phyloP scores from a whole-genome alignment of 2,797 vertebrate species.

The Odontamblyopus rebecca region DNA sequence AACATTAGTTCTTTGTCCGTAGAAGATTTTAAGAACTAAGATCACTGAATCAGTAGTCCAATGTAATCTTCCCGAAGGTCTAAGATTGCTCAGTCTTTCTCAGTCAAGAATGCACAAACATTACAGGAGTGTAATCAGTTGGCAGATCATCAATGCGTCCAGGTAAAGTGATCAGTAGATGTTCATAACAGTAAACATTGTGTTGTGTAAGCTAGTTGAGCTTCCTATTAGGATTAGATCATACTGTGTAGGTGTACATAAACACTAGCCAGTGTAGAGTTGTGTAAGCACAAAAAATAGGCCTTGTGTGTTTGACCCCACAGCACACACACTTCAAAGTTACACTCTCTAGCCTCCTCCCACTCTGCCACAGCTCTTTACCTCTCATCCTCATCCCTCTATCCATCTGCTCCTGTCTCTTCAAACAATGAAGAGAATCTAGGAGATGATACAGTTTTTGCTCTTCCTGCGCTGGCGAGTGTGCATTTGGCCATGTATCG shows the following conservation, averaged over 20 bases:
- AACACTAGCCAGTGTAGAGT: constrained; percentile 67
- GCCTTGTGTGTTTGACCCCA: constrained; percentile 50
- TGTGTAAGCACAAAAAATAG: constrained; percentile 75
- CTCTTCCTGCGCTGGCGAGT: constrained; percentile 95
- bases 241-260: constrained; percentile 74
- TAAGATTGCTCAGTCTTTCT: constrained; percentile 41
- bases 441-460: constrained; percentile 98
- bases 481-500: constrained; percentile 86
- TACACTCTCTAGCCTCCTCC: constrained; percentile 63
- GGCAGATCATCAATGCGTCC: constrained; percentile 45
- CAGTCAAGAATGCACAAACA: constrained; percentile 58
- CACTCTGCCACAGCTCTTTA: constrained; percentile 60
- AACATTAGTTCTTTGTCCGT: constrained; percentile 63
- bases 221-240: constrained; percentile 74
- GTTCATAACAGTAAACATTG: constrained; percentile 66
- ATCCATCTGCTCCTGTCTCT: constrained; percentile 39
- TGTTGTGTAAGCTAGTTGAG: constrained; percentile 72
- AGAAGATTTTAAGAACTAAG: constrained; percentile 34
- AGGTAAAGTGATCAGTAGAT: constrained; percentile 34
- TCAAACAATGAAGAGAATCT: constrained; percentile 63
- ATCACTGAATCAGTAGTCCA: constrained; percentile 48
- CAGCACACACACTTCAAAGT: constrained; percentile 37
- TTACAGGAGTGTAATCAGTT: constrained; percentile 45
- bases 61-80: constrained; percentile 33
- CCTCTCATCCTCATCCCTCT: constrained; percentile 51